Conservation (phyloP, 1,140 invertebrate genomes). For the Platorchestia sp. region DNA sequence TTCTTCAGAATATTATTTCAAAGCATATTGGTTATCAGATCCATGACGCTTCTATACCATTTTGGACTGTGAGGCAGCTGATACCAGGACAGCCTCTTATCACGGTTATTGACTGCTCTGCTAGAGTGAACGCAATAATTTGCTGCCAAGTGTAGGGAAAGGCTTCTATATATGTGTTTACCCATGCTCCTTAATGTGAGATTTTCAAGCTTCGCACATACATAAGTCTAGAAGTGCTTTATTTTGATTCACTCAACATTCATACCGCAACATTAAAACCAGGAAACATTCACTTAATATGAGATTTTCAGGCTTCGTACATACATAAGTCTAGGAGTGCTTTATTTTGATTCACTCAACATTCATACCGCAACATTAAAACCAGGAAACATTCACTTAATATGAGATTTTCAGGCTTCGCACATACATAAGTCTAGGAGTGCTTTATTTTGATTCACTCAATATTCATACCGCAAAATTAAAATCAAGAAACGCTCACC, state of each 20-base stretch:
- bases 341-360: no score
- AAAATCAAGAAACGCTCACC: background rate
- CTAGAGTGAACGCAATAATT: no score
- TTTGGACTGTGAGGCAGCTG: background rate
- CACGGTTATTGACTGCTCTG: background rate
- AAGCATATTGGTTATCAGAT: background rate
- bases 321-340: no score
- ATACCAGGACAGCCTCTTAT: background rate
- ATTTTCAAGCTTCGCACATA: background rate
- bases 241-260: no score
- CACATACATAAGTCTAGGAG: no score
- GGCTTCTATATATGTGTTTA: no score
- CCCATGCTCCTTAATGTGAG: background rate
- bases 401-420: background rate
- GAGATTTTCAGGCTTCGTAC: background rate
- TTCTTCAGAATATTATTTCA: background rate
- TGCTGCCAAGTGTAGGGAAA: no score
- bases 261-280: no score
- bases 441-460: no score
- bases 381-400: background rate
- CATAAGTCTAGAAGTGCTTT: no score
- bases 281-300: background rate
- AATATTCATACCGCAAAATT: background rate
- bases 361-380: no score
- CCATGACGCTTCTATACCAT: background rate